Conservation (phyloP, 2,888 invertebrate genomes). For the Schrankia costaestrigalis region DNA sequence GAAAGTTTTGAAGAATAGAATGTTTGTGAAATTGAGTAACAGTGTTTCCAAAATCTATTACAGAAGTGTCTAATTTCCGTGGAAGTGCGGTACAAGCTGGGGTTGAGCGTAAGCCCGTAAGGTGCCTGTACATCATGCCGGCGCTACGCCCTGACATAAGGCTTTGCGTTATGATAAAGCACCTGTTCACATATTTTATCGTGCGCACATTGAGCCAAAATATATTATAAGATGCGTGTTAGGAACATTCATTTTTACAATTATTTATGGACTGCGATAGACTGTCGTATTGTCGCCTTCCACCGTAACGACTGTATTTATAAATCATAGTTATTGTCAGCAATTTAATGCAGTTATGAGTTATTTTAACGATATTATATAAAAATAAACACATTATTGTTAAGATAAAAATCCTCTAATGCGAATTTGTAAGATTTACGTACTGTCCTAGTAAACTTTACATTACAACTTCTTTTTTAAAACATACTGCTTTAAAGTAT, state of each 20-base stretch:
- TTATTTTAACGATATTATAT: too few species aligned
- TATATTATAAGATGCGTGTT: constrained; percentile 53
- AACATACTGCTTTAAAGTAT: too few species aligned
- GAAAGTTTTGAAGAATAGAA: not conserved
- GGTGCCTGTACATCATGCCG: constrained; percentile 70
- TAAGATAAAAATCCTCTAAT: too few species aligned
- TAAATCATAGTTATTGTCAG: too few species aligned
- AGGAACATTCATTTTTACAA: constrained; percentile 36
- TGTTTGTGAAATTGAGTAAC: constrained; percentile 14
- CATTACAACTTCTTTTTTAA: too few species aligned
- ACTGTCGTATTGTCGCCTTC: constrained; percentile 11
- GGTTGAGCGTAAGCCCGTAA: constrained; percentile 58
- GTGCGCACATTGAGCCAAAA: constrained; percentile 60
- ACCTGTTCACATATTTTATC: constrained; percentile 76
- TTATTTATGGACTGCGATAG: constrained; percentile 25
- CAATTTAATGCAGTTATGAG: too few species aligned
- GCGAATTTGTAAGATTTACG: too few species aligned
- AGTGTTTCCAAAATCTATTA: constrained; percentile 56
- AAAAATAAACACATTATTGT: too few species aligned
- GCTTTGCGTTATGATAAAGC: constrained; percentile 74
- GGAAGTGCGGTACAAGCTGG: constrained; percentile 41
- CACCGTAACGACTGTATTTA: not conserved
- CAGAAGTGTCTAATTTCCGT: constrained; percentile 57
- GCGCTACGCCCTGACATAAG: constrained; percentile 62
- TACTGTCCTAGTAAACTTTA: too few species aligned